Conservation (phyloP, 2,113 vertebrate species). For the Scartelaos histophorus region DNA sequence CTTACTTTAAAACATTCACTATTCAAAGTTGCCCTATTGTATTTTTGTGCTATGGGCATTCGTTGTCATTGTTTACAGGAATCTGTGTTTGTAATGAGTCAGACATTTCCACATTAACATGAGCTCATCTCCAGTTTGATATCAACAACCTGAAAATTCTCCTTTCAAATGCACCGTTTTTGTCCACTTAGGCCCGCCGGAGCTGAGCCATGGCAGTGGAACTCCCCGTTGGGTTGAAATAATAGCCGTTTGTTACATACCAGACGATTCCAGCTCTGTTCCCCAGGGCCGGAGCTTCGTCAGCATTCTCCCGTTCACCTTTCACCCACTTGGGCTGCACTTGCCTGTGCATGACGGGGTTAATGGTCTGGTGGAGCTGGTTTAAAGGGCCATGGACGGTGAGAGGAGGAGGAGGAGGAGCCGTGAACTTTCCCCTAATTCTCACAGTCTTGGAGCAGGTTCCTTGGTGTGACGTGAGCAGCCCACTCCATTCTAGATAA, state of each 20-base stretch:
- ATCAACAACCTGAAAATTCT: neutral
- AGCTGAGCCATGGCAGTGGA: neutral
- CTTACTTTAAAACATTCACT: no score
- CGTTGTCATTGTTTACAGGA: neutral
- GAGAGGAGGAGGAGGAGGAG: constrained; percentile 30
- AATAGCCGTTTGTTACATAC: constrained; percentile 53
- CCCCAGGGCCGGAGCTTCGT: constrained; percentile 32
- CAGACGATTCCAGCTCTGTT: constrained; percentile 20
- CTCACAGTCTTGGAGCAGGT: constrained; percentile 69
- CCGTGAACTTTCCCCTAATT: constrained; percentile 81
- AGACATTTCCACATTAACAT: neutral
- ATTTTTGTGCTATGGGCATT: neutral
- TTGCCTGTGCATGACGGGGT: constrained; percentile 57
- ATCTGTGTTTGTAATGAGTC: neutral
- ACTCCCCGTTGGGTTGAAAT: constrained; percentile 2
- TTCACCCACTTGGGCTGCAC: constrained; percentile 69
- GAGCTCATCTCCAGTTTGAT: neutral
- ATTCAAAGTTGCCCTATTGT: no score
- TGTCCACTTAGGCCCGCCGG: constrained; percentile 17
- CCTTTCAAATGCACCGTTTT: neutral
- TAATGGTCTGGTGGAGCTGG: constrained; percentile 28
- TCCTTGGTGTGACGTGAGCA: constrained; percentile 23
- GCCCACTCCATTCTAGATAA: constrained; percentile 18
- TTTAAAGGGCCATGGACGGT: neutral
- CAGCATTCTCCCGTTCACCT: constrained; percentile 60